Evolutionary conservation across 2,888 invertebrate genomes (phyloP), one percentile per base, ranked within the genome.

Genomic region (Hemicrepidius hirtus): DNA sequence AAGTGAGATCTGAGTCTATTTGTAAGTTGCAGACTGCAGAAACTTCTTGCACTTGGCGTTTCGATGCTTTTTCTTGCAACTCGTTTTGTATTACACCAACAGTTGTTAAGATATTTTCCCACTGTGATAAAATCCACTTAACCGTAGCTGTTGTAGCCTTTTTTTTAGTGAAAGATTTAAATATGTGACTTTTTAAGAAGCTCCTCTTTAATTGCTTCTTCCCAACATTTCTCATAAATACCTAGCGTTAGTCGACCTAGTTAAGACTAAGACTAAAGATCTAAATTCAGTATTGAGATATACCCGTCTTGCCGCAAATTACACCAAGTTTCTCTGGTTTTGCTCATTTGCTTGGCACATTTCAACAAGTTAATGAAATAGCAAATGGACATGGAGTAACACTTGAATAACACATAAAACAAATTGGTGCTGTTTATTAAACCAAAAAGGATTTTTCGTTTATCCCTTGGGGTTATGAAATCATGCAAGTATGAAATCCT

Each of bases 11-110:
- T 16, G 35, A 49, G 64, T 57, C 50, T 65, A 65, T 71, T 71
- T 73, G 73, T 62, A 73, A 70, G 68, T 49, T 73, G 65, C 73
- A 73, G 64, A 65, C 68, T 73, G 68, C 69, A 73, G 44, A 24
- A 64, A 69, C 59, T 73, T 69, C 64, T 68, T 67, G 71, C 71
- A 67, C 49, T 65, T 65, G 46, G 28, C 41, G 64, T 70, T 64
- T 65, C 32, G 35, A 37, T 46, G 32, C 37, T 70, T 55, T 35
- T 62, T 40, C 12, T 53, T 35, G 37, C 24, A 46, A n/a, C 28
- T 13, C 21, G 44, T 37, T 44, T 70, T 46, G 32, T 66, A 37
- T 59, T 50, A 28, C 55, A 55, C 32, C 59, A 60, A 60, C 71
- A 65, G 65, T 65, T 50, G 59, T 21, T 18, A 55, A 37, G 13